Conservation (phyloP, 2,888 invertebrate species). For the Tetheella fluctuosa region DNA sequence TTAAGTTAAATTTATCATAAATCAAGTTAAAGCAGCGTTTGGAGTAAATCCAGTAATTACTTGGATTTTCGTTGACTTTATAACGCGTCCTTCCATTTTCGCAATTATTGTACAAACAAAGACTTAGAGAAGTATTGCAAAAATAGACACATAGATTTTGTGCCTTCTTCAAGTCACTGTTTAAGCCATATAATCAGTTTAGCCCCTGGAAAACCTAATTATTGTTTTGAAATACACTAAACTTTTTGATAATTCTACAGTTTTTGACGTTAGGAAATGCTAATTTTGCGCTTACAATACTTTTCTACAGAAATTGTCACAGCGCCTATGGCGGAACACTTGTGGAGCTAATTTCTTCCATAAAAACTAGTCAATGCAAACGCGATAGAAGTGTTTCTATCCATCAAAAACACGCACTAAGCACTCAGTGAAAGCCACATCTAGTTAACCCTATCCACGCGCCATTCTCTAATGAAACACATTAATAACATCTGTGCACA, state of each 20-base stretch:
- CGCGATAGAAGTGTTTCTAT: too few relatives aligned
- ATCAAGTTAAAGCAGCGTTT: slow-evolving; percentile 18
- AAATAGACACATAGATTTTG: neutral
- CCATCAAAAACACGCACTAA: too few relatives aligned
- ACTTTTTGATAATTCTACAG: neutral
- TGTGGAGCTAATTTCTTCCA: too few relatives aligned
- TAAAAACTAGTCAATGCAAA: too few relatives aligned
- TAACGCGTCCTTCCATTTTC: slow-evolving; percentile 26
- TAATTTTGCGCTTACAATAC: too few relatives aligned
- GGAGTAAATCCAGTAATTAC: slow-evolving; percentile 34
- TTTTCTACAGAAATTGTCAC: too few relatives aligned
- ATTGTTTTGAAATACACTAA: too few relatives aligned
- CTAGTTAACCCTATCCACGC: slow-evolving; percentile 36
- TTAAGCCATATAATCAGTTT: too few relatives aligned
- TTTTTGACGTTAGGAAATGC: too few relatives aligned
- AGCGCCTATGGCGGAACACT: too few relatives aligned
- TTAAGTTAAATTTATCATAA: slow-evolving; percentile 21
- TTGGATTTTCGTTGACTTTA: slow-evolving; percentile 33
- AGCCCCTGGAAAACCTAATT: too few relatives aligned
- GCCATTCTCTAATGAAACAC: slow-evolving; percentile 61
- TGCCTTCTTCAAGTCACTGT: too few relatives aligned
- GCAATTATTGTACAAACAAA: slow-evolving; percentile 21
- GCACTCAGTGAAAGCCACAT: slow-evolving; percentile 31
- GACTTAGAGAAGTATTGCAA: neutral
- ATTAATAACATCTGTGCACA: slow-evolving; percentile 70